phyloP scores from a whole-genome alignment of 2,797 vertebrate species.

The Carapus acus region DNA sequence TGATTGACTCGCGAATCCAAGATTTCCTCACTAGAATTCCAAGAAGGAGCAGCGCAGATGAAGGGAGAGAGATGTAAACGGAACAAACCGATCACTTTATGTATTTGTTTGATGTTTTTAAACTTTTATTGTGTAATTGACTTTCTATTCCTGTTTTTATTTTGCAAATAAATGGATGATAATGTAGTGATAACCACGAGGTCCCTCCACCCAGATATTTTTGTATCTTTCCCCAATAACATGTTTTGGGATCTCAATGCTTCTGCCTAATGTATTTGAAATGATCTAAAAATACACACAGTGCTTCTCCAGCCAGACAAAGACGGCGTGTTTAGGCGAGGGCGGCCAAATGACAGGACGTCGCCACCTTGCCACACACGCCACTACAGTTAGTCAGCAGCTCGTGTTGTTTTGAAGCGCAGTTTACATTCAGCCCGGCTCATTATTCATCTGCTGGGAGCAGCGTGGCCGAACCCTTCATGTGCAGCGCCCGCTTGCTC shows the following conservation, averaged over 20 bases:
- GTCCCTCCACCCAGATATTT: background rate
- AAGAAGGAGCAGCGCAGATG: background rate
- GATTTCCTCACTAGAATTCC: no score
- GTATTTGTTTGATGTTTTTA: conserved; percentile 19
- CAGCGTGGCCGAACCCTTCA: conserved; percentile 48
- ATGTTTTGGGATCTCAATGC: no score
- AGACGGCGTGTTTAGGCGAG: conserved; percentile 51
- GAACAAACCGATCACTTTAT: conserved; percentile 12
- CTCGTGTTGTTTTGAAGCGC: conserved; percentile 71
- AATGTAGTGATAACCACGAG: background rate
- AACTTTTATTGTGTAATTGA: conserved; percentile 29
- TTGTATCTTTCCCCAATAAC: background rate
- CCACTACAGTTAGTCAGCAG: conserved; percentile 68
- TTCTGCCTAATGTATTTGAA: conserved; percentile 33
- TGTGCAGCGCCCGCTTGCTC: conserved; percentile 50
- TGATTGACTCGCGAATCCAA: conserved; percentile 2
- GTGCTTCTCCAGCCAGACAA: conserved; percentile 29
- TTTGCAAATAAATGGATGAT: conserved; percentile 51
- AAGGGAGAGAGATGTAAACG: background rate
- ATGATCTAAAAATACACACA: conserved; percentile 27
- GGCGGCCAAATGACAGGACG: conserved; percentile 48
- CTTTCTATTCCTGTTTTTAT: conserved; percentile 29
- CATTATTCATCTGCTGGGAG: conserved; percentile 65
- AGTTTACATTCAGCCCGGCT: conserved; percentile 65
- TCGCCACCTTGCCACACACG: conserved; percentile 56